phyloP scores from a whole-genome alignment of 1,140 invertebrate genomes.

The Copidosoma floridanum region DNA sequence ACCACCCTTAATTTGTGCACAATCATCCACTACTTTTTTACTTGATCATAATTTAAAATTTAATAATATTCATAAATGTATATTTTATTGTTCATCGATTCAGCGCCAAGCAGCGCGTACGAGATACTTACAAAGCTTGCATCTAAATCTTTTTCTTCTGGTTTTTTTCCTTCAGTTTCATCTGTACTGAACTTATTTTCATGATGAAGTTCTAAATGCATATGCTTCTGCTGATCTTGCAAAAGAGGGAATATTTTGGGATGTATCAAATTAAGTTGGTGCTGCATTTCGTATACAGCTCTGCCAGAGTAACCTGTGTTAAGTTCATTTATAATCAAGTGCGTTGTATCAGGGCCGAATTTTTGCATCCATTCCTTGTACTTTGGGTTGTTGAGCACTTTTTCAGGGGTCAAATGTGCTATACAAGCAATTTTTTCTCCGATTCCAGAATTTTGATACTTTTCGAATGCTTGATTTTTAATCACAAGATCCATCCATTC shows the following conservation, averaged over 20 bases:
- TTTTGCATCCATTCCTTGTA: conserved; percentile 72
- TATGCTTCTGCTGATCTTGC: no score
- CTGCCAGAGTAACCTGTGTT: conserved; percentile 70
- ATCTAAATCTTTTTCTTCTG: no score
- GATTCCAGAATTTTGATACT: conserved; percentile 58
- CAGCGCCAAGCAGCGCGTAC: no score
- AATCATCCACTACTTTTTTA: no score
- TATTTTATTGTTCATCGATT: no score
- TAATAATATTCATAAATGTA: no score
- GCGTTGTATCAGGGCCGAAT: conserved; percentile 67
- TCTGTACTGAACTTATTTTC: no score
- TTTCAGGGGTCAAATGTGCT: conserved; percentile 79
- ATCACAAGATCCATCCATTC: conserved; percentile 68
- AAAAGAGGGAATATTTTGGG: conserved; percentile 74
- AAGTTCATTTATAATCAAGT: conserved; percentile 72
- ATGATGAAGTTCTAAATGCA: no score
- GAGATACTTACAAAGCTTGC: no score
- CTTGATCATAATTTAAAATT: no score
- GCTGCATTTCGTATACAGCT: conserved; percentile 76
- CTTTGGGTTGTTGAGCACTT: conserved; percentile 63
- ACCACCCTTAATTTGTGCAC: no score
- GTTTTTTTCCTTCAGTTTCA: no score
- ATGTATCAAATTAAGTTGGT: conserved; percentile 75
- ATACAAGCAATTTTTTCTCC: conserved; percentile 65
- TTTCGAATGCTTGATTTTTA: conserved; percentile 55